A percentile compares a stretch with the other conserved stretches of the same genome.
Evolutionary conservation across 2,888 invertebrate genomes (phyloP).

Genomic region (Hololepta plana): DNA sequence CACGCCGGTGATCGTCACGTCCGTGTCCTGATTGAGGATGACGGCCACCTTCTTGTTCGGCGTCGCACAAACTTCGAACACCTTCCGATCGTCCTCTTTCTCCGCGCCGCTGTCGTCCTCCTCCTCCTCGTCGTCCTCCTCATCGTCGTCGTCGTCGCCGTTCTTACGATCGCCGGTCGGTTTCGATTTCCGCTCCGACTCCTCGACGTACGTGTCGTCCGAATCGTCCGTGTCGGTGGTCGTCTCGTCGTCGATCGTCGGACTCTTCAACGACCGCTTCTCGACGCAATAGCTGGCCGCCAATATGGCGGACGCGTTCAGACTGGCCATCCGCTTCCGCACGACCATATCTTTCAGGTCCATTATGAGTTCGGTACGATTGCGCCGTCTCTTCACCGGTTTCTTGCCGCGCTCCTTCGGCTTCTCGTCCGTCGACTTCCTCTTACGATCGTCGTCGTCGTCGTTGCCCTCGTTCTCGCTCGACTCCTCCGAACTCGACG

Average conservation of each 20-base stretch:
- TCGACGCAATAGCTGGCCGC: slow-evolving; percentile 69
- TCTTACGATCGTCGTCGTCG: too few species aligned
- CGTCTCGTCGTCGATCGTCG: slow-evolving; percentile 34
- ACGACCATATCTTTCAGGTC: slow-evolving; percentile 77
- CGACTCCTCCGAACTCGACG: slow-evolving; percentile 30
- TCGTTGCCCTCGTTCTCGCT: slow-evolving; percentile 12
- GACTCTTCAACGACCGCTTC: slow-evolving; percentile 34
- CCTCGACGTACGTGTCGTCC: slow-evolving; percentile 28
- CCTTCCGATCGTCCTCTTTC: slow-evolving; percentile 30
- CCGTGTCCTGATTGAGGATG: slow-evolving; percentile 70
- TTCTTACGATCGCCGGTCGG: too few species aligned
- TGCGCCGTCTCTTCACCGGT: slow-evolving; percentile 26
- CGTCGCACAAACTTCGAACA: slow-evolving; percentile 25
- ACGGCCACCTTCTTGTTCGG: slow-evolving; percentile 51
- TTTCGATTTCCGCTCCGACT: slow-evolving; percentile 24
- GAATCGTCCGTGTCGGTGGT: slow-evolving; percentile 31
- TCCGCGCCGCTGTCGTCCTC: slow-evolving; percentile 27
- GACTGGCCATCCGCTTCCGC: slow-evolving; percentile 76
- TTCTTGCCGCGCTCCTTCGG: slow-evolving; percentile 10
- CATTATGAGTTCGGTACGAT: slow-evolving; percentile 47
- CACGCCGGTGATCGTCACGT: slow-evolving; percentile 75
- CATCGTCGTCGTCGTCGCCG: slow-evolving; percentile 28
- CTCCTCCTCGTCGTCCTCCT: slow-evolving; percentile 28
- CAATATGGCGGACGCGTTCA: slow-evolving; percentile 78
- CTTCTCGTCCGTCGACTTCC: slow-evolving; percentile 32